Base-by-base conservation (phyloP, 2,113 vertebrate genomes). In the Alouatta palliata region DNA sequence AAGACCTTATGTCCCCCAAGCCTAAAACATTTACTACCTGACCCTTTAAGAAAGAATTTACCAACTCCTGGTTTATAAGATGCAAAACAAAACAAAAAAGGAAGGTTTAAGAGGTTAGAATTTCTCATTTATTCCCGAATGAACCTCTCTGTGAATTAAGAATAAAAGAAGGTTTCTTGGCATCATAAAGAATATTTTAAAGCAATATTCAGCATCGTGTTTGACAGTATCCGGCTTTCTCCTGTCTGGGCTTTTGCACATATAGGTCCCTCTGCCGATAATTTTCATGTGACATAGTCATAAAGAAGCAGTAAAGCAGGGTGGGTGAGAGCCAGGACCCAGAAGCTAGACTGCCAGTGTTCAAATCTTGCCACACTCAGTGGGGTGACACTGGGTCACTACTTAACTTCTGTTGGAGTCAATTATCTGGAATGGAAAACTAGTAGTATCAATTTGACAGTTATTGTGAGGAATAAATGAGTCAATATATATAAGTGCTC, bases 101-200 rank as follows among this genome's bases (percentile, higher is more conserved):
- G 45, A 11, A 25, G 3, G 14, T 27, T 35, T 64, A 30, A 68
- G 30, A n/a, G 3, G 13, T 10, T 66, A 49, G 54, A 75, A 82
- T 40, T 45, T 61, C 77, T 87, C 43, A 86, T 49, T 75, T 88
- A 76, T 76, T 90, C 68, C 54, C 56, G 70, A 95, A 76, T 66
- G 47, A 91, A 94, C 58, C 11, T 85, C 14, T 64, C 37, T 37
- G 25, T 87, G 85, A 54, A 77, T 87, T 71, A 64, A 95, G 13
- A 91, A 87, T n/a, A 73, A 87, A 71, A 87, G 25, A 83, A 87
- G 70, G 70, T 82, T 86, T 92, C 58, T 47, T 89, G 32, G 64
- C 70, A 80, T 93, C 70, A 47, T 52, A 89, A 90, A 94, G 25
- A 76, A 64, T 54, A 86, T 35, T 70, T 90, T 92, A 94, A 77